Evolutionary conservation across 2,797 vertebrate species (phyloP).

Genomic region (Telmatherina bonti): DNA sequence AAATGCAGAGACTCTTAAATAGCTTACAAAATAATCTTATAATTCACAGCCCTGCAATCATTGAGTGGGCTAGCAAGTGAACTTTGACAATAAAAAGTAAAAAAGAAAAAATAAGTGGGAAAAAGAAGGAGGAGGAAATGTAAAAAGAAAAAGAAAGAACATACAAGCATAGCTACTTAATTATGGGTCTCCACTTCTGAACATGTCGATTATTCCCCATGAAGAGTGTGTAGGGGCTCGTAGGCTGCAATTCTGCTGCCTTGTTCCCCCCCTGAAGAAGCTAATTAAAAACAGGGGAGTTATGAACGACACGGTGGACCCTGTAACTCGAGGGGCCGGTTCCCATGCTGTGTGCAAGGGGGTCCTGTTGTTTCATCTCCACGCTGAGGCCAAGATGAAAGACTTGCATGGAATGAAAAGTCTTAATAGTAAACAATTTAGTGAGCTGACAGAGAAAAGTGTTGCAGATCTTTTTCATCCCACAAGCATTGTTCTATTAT

Average conservation of each 20-base stretch:
- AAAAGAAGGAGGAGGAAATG: background rate
- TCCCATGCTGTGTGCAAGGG: constrained; percentile 33
- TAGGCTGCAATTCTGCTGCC: constrained; percentile 79
- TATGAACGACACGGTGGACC: constrained; percentile 17
- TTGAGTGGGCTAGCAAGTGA: constrained; percentile 63
- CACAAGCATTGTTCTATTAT: background rate
- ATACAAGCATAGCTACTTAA: constrained; percentile 74
- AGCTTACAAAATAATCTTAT: constrained; percentile 74
- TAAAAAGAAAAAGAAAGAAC: constrained; percentile 30
- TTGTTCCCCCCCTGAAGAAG: constrained; percentile 65
- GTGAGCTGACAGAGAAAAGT: background rate
- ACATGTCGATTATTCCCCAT: constrained; percentile 66
- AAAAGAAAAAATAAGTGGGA: constrained; percentile 17
- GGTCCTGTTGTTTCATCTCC: constrained; percentile 59
- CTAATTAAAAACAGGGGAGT: constrained; percentile 76
- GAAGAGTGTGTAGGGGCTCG: constrained; percentile 51
- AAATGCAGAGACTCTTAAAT: constrained; percentile 61
- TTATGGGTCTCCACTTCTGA: constrained; percentile 74
- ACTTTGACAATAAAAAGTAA: constrained; percentile 42
- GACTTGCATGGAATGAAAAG: constrained; percentile 36
- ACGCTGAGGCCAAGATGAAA: constrained; percentile 45
- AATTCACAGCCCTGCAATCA: constrained; percentile 64
- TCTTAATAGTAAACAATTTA: constrained; percentile 42
- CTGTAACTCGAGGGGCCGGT: constrained; percentile 43
- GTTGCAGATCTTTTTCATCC: background rate